phyloP scores from a whole-genome alignment of 2,888 invertebrate genomes.

The Watsonalla cultraria region DNA sequence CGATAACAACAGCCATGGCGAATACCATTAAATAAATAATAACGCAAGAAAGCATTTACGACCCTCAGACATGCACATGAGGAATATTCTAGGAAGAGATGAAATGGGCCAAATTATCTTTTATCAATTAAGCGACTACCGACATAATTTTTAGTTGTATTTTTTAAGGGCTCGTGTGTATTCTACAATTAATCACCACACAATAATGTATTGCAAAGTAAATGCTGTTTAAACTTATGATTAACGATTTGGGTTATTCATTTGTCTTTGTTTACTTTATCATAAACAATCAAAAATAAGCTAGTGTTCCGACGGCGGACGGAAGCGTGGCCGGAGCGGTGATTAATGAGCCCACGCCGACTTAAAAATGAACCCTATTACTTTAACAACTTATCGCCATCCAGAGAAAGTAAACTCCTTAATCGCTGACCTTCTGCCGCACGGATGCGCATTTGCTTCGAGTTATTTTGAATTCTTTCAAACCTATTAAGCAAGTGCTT shows the following conservation, averaged over 20 bases:
- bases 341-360: conserved; percentile 68
- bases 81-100: no score
- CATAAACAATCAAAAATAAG: conserved; percentile 75
- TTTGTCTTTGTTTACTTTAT: conserved; percentile 71
- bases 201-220: conserved; percentile 34
- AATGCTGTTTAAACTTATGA: conserved; percentile 54
- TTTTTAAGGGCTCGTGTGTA: no score
- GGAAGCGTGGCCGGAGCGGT: conserved; percentile 51
- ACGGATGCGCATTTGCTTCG: neutral
- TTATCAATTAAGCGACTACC: neutral
- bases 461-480: neutral
- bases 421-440: conserved; percentile 49
- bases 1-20: no score
- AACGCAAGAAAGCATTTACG: no score
- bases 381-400: conserved; percentile 57
- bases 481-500: neutral
- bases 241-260: conserved; percentile 61
- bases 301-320: conserved; percentile 61
- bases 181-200: conserved; percentile 13
- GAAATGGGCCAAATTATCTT: no score
- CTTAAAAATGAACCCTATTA: conserved; percentile 71
- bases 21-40: no score
- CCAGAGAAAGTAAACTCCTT: conserved; percentile 46
- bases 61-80: no score
- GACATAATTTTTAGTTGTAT: conserved; percentile 7